phyloP scores from a whole-genome alignment of 2,113 vertebrate genomes.

The Harpagus bidentatus region DNA sequence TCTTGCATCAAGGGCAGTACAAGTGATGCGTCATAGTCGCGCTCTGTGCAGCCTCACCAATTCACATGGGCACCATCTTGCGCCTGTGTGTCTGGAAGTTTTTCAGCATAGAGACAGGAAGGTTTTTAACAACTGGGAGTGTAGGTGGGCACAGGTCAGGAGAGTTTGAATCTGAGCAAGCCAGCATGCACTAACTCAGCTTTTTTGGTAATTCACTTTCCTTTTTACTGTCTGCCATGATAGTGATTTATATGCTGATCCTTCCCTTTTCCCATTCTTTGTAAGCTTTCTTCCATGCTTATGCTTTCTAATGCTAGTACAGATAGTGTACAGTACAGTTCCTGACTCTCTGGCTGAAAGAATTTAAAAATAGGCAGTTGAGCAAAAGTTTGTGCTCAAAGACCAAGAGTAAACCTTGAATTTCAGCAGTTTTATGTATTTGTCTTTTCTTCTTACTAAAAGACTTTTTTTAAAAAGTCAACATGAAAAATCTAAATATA shows the following conservation, averaged over 20 bases:
- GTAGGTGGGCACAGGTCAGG: not conserved
- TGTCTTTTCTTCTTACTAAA: not conserved
- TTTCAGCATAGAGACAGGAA: not conserved
- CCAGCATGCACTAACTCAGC: fast-evolving
- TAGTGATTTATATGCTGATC: not conserved
- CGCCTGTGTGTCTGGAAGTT: fast-evolving
- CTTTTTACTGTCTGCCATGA: not conserved
- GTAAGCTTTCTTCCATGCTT: not conserved
- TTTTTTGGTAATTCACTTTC: not conserved
- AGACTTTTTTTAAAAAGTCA: not conserved
- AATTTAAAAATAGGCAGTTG: not conserved
- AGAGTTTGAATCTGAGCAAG: not conserved
- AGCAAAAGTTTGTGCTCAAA: not conserved
- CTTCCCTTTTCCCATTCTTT: not conserved
- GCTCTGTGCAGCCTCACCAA: not conserved
- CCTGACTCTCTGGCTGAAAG: not conserved
- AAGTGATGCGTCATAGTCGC: fast-evolving
- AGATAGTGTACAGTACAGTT: too few species aligned
- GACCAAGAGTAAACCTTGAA: not conserved
- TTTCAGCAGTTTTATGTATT: not conserved
- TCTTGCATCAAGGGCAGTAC: not conserved
- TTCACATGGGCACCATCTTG: not conserved
- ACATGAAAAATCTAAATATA: not conserved
- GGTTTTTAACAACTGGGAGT: not conserved
- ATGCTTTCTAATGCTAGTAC: not conserved